These are phyloP conservation scores for Cordylochernes scorpioides DNA, from an alignment of 2,888 invertebrate species.

Conservation along the genomic window DNA sequence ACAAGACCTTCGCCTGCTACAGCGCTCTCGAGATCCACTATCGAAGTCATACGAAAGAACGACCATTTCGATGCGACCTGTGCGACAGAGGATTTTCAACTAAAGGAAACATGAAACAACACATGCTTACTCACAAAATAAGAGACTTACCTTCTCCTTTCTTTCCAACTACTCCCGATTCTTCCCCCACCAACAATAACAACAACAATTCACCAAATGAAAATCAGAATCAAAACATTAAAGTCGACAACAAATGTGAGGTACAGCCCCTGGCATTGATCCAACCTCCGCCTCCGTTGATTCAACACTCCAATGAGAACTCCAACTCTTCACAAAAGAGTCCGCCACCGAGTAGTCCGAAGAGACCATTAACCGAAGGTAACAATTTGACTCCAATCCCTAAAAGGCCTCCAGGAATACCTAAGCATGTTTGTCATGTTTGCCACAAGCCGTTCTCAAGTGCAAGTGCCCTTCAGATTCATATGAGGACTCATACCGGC, in stretches of 20 bases:
- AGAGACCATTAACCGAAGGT: conserved; percentile 4
- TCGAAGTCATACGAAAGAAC: conserved; percentile 78
- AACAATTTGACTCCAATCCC: conserved; percentile 3
- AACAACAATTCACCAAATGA: neutral
- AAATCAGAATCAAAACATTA: too few relatives aligned
- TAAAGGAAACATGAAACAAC: conserved; percentile 96
- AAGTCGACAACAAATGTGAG: too few relatives aligned
- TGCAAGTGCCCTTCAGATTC: conserved; percentile 88
- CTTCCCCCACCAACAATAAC: conserved; percentile 5
- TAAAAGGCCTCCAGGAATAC: conserved; percentile 1
- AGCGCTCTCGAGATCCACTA: conserved; percentile 82
- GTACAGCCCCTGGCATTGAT: neutral
- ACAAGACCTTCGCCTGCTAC: conserved; percentile 89
- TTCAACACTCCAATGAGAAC: neutral
- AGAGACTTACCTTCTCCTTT: conserved; percentile 19
- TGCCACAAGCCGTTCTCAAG: conserved; percentile 97
- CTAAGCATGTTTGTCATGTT: conserved; percentile 78
- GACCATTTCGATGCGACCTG: conserved; percentile 76
- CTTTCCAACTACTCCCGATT: conserved; percentile 11
- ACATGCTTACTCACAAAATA: conserved; percentile 85
- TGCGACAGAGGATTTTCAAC: conserved; percentile 85
- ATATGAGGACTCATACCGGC: conserved; percentile 94
- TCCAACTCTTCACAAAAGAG: conserved; percentile 1
- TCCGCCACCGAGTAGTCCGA: neutral
- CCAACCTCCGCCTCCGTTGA: neutral